phyloP scores from a whole-genome alignment of 2,113 vertebrate species.

The Chloebia gouldiae region DNA sequence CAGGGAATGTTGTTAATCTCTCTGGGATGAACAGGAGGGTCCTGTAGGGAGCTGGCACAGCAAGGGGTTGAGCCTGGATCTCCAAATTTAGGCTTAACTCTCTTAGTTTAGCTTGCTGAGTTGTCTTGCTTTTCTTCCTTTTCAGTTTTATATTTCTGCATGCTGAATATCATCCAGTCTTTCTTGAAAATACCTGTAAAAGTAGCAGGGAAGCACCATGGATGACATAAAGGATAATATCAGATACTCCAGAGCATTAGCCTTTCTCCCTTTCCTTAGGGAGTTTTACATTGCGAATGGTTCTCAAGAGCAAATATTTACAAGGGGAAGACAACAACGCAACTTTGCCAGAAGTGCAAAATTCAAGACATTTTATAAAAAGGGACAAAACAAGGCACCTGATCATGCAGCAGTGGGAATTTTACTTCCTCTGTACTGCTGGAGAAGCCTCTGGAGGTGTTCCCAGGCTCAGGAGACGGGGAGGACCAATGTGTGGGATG shows the following conservation, averaged over 20 bases:
- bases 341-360: not conserved
- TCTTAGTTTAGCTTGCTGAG: not conserved
- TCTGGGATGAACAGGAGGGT: not conserved
- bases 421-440: not conserved
- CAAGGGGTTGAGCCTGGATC: not conserved
- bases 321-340: not conserved
- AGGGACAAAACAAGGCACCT: not conserved
- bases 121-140: not conserved
- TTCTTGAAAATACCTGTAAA: not conserved
- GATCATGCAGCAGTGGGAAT: accelerated
- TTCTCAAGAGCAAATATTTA: conserved; percentile 3
- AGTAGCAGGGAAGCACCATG: not conserved
- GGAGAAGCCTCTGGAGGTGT: not conserved
- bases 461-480: not conserved
- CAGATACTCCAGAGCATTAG: not conserved
- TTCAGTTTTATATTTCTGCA: not conserved
- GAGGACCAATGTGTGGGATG: not conserved
- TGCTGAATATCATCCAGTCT: not conserved
- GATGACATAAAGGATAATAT: not conserved
- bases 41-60: not conserved
- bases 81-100: not conserved
- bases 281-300: not conserved
- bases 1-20: not conserved
- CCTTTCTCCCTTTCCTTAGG: not conserved
- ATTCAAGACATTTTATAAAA: not conserved